These are phyloP conservation scores for Thoracochromis brauschi DNA, from an alignment of 2,113 vertebrate species.

Conservation along the genomic window DNA sequence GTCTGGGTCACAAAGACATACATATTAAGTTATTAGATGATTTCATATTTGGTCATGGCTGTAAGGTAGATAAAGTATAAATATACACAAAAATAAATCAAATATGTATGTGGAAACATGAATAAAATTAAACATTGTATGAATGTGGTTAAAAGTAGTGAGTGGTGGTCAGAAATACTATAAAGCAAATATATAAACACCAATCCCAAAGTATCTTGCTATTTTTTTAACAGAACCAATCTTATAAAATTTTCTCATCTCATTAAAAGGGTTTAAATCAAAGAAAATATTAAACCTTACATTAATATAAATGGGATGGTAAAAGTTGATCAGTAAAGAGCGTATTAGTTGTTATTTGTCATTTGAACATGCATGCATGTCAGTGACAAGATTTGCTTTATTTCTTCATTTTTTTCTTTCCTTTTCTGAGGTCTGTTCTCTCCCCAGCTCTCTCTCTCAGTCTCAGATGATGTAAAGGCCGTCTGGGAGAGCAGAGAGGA, in stretches of 20 bases:
- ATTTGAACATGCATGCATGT: background rate
- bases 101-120: background rate
- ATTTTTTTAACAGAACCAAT: background rate
- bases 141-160: background rate
- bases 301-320: background rate
- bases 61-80: background rate
- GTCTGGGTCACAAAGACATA: background rate
- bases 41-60: background rate
- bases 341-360: background rate
- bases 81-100: background rate
- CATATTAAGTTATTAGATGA: background rate
- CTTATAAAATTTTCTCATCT: background rate
- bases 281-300: background rate
- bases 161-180: background rate
- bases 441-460: background rate
- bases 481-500: constrained; percentile 44
- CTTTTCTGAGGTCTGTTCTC: background rate
- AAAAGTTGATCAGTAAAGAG: background rate
- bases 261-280: background rate
- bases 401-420: background rate
- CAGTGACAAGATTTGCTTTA: background rate
- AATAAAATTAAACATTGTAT: background rate
- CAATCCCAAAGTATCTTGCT: background rate
- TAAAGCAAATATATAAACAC: background rate
- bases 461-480: constrained; percentile 55